Percentiles rank a stretch among this genome's conserved stretches.
Evolutionary conservation across 2,113 vertebrate species (phyloP).

Genomic region (Steatornis caripensis): DNA sequence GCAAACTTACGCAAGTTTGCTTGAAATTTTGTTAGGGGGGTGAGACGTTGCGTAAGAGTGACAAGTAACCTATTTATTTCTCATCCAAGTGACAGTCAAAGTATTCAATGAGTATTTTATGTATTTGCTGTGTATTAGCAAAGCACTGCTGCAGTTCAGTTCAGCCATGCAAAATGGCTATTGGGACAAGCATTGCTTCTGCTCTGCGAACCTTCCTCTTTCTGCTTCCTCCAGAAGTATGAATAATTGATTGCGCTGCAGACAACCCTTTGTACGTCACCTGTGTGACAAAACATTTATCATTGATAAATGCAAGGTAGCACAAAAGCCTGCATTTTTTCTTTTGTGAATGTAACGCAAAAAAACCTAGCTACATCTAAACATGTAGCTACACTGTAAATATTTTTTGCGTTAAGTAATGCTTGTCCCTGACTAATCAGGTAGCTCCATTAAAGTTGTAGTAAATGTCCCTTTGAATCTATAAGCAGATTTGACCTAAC

Average conservation of each 20-base stretch:
- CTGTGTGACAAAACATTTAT: background rate
- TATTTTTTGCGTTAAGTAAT: background rate
- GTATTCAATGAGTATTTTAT: background rate
- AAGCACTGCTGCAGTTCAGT: background rate
- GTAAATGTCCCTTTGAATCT: background rate
- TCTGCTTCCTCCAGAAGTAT: background rate
- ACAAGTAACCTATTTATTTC: background rate
- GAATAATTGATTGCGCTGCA: background rate
- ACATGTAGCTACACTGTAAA: background rate
- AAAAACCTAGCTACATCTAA: background rate
- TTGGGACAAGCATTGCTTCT: background rate
- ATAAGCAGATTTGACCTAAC: background rate
- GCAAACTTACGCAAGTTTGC: background rate
- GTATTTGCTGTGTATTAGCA: background rate
- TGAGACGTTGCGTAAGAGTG: background rate
- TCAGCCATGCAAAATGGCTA: background rate
- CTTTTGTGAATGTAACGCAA: background rate
- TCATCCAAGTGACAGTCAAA: background rate
- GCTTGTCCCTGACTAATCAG: background rate
- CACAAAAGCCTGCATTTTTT: background rate
- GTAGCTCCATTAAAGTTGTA: background rate
- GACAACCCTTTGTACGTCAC: background rate
- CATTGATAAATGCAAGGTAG: background rate
- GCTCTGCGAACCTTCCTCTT: background rate
- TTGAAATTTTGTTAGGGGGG: background rate